Evolutionary conservation across 2,888 invertebrate species (phyloP), one percentile per base, ranked within the genome.

Genomic region (Drosophila mayaguana): DNA sequence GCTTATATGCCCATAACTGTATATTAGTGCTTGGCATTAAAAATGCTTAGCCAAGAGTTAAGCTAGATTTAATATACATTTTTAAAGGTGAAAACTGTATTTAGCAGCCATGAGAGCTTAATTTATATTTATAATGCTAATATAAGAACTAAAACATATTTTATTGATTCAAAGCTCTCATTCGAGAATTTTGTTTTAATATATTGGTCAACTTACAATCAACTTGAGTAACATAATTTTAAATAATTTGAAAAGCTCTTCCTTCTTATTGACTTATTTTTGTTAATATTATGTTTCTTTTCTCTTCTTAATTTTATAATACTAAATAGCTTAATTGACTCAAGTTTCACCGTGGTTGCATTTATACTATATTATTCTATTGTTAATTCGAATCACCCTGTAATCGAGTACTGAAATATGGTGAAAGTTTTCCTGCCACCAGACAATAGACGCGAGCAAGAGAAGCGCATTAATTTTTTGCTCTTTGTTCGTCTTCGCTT

Each of bases 391-490:
- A 16, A 72, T 57, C 81, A 79, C 80, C 76, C 75, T 84, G 84
- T 81, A 77, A 59, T 57, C 34, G 46, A 55, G 55, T 11, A 8
- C 64, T 72, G 67, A 80, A 85, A 85, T 88, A 82, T 80, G 82
- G 71, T 83, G 72, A 81, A 84, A 81, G 72, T 81, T 76, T 78
- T 72, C 59, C 63, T 57, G 67, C 73, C 75, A 72, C 62, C 74
- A 87, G 73, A 89, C 87, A 87, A 86, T 77, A 78, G 87, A 76
- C 72, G 73, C 77, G 67, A 81, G 83, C 83, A 90, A 81, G 89
- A 67, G 69, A 80, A 79, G 67, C 82, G 74, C 88, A 87, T 89
- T 84, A 89, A 87, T 77, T 73, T 78, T 60, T 59, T 64, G 38
- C 51, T 62, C 68, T 66, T 69, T 62, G 76, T 61, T 73, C 66